phyloP scores from a whole-genome alignment of 2,888 invertebrate genomes.

The Ferdinandea cuprea region DNA sequence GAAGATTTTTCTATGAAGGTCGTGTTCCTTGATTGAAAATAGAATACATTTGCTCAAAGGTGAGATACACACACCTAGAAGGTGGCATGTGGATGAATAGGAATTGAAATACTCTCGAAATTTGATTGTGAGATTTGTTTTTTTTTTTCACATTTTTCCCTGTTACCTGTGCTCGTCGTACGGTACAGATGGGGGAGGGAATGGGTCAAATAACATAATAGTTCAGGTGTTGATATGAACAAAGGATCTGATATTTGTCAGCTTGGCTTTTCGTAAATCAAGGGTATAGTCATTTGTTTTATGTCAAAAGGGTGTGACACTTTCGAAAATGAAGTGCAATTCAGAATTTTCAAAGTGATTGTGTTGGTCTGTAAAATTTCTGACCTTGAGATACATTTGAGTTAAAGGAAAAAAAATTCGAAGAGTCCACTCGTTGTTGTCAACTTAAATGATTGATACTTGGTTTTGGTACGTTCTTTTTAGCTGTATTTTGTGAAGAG shows the following conservation, averaged over 20 bases:
- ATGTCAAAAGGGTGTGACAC: neutral
- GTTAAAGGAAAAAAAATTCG: neutral
- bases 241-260: neutral
- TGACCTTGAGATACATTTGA: neutral
- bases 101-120: conserved; percentile 41
- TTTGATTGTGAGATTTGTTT: conserved; percentile 38
- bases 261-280: conserved; percentile 2
- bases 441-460: no score
- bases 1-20: conserved; percentile 25
- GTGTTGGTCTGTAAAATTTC: neutral
- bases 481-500: no score
- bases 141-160: no score
- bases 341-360: neutral
- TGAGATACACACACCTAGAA: conserved; percentile 39
- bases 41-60: conserved; percentile 38
- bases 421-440: no score
- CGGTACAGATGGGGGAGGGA: no score
- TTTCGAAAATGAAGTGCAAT: neutral
- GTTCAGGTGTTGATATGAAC: no score
- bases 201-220: no score
- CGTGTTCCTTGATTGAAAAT: conserved; percentile 39
- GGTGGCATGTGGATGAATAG: neutral
- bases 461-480: no score
- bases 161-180: no score
- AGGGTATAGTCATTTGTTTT: conserved; percentile 8